Evolutionary conservation across 2,888 invertebrate species (phyloP), one percentile per base, ranked within the genome.

Genomic region (Andrena flavipes): DNA sequence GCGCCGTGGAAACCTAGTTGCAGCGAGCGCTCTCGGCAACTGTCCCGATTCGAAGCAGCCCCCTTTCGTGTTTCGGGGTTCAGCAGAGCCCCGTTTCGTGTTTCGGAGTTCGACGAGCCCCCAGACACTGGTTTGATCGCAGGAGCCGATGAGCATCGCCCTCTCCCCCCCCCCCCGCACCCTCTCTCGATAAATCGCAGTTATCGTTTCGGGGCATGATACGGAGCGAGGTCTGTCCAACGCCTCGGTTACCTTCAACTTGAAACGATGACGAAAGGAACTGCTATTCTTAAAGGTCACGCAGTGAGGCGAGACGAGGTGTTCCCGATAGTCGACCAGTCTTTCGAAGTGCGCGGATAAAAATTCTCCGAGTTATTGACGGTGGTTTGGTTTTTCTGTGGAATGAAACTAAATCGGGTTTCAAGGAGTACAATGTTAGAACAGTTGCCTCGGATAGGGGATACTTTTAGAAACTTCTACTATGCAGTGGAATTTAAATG

Each of bases 1-100:
- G 62, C 63, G 76, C 42, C 68, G 72, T 65, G 71, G 64, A 80
- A 82, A 82, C 71, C 71, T 80, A 71, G 82, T 76, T 72, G 75
- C 68, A 49, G 59, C 78, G 26, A 56, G 70, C 30, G 59, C 23
- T 77, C 76, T 54, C 64, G 60, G 49, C 26, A 67, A 77, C 63
- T 64, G 49, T 67, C 67, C 48, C 62, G 23, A 20, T 71, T 77
- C 59, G 16, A 51, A 23, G 51, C 13, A 10, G 33, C 62, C 48
- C 30, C 26, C 20, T 33, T 63, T 16, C 54, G 48, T 59, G 72
- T 76, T 80, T 72, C 70, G 29, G 2, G 56, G 42, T 42, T 5
- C 42, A 42, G 13, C 42, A 16, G 16, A 13, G 1, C 62, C 42
- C 16, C 4, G 42, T 4, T 42, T 42, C 42, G 10, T n/a, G 54